These are phyloP conservation scores for Sebastes jordani DNA, from an alignment of 2,797 vertebrate species.

Conservation along the genomic window DNA sequence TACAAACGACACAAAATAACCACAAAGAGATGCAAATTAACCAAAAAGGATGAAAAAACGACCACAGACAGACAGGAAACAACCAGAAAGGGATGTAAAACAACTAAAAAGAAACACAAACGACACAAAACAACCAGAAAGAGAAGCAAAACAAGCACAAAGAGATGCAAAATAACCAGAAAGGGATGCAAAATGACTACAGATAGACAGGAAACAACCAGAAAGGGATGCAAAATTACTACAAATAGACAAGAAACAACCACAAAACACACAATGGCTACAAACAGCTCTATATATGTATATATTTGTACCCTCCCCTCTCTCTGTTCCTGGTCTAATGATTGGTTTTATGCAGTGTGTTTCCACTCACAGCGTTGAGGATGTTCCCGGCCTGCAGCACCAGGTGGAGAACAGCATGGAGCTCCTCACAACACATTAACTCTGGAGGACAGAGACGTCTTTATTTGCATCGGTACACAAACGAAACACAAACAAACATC, in stretches of 20 bases:
- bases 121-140: neutral
- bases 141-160: neutral
- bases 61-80: neutral
- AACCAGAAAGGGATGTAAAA: neutral
- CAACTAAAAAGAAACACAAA: neutral
- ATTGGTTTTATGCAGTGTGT: neutral
- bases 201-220: no score
- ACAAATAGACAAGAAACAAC: neutral
- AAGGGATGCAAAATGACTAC: neutral
- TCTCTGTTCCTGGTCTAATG: neutral
- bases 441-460: constrained; percentile 57
- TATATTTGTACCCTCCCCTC: fast-evolving
- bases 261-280: neutral
- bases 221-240: neutral
- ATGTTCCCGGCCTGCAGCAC: constrained; percentile 86
- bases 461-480: neutral
- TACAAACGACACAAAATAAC: neutral
- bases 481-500: neutral
- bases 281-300: neutral
- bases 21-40: neutral
- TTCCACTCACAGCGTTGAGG: constrained; percentile 69
- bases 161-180: neutral
- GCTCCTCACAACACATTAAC: constrained; percentile 70
- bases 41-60: neutral
- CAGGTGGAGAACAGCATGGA: constrained; percentile 86